Conservation (phyloP, 2,888 invertebrate genomes). For the Drosophila greeni region DNA sequence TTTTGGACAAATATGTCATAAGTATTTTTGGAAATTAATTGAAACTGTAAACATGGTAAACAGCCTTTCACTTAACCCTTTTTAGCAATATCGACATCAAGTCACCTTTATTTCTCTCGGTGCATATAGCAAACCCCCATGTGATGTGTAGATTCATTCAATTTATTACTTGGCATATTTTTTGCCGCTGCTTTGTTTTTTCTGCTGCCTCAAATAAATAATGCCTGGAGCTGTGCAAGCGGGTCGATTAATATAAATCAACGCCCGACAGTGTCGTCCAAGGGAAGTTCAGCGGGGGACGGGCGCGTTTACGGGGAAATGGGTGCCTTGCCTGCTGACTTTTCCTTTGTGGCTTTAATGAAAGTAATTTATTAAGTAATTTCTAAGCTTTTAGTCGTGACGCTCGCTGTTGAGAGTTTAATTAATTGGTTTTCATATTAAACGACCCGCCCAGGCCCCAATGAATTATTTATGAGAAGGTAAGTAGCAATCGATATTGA, state of each 20-base stretch:
- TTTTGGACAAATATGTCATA: too few species aligned
- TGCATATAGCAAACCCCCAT: constrained; percentile 9
- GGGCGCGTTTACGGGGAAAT: constrained; percentile 17
- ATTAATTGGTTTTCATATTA: constrained; percentile 69
- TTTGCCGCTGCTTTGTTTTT: constrained; percentile 56
- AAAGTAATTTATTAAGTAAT: constrained; percentile 72
- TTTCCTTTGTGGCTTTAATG: constrained; percentile 68
- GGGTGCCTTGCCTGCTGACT: constrained; percentile 47
- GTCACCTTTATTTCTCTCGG: background rate
- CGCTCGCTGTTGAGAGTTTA: constrained; percentile 64
- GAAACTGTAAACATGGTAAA: background rate
- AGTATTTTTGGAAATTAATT: background rate
- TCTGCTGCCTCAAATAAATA: constrained; percentile 59
- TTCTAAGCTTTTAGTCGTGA: constrained; percentile 70
- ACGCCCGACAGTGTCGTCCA: constrained; percentile 63
- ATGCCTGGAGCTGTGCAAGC: constrained; percentile 59
- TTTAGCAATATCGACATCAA: background rate
- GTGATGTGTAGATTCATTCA: constrained; percentile 43
- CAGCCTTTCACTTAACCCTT: background rate
- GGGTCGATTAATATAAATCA: constrained; percentile 69
- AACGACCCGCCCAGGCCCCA: constrained; percentile 46
- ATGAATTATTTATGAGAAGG: constrained; percentile 60
- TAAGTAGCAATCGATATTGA: constrained; percentile 38
- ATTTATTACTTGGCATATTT: constrained; percentile 62
- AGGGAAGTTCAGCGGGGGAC: constrained; percentile 9